Evolutionary conservation across 2,888 invertebrate species (phyloP), one percentile per base, ranked within the genome.

Genomic region (Mayetiola destructor): DNA sequence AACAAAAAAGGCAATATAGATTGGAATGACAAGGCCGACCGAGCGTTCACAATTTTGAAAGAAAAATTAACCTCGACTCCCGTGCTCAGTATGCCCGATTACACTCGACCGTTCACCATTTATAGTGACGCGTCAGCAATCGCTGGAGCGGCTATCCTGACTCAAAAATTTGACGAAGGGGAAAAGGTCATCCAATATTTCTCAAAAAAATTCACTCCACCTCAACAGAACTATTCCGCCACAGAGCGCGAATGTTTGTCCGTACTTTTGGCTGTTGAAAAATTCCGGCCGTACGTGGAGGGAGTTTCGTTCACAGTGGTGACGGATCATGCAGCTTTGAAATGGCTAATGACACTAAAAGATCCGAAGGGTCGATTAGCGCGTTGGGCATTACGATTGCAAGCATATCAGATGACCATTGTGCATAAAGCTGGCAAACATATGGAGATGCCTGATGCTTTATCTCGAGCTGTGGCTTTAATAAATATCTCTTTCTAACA

Each of bases 301-400:
- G 48, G 48, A 2, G 1, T 9, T 27, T n/a, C n/a, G 14, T 48
- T 48, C n/a, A 48, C 2, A 2, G 48, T 48, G 8, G 16, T 48
- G n/a, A 57, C 57, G 5, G 57, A 57, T 21, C 54, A 57, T 32
- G 9, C 54, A 30, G 14, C 39, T 3, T 10, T 57, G 10, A n/a
- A n/a, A 30, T 58, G 58, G 58, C 12, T 58, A 12, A 10, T 21
- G 3, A 23, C 23, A 27, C 16, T 48, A 8, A 48, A 48, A 40
- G 61, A 63, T 30, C 64, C 63, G 2, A 57, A 57, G 18, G 64
- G 61, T 5, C 55, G 61, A 20, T 27, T 58, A 9, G 48, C 35
- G 9, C n/a, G 55, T 20, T 58, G 58, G 58, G 42, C 55, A 20
- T 27, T 58, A 10, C 21, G 37, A 32, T 18, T 58, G 1, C 58